Evolutionary conservation across 2,797 vertebrate species (phyloP).

Genomic region (Netta rufina): DNA sequence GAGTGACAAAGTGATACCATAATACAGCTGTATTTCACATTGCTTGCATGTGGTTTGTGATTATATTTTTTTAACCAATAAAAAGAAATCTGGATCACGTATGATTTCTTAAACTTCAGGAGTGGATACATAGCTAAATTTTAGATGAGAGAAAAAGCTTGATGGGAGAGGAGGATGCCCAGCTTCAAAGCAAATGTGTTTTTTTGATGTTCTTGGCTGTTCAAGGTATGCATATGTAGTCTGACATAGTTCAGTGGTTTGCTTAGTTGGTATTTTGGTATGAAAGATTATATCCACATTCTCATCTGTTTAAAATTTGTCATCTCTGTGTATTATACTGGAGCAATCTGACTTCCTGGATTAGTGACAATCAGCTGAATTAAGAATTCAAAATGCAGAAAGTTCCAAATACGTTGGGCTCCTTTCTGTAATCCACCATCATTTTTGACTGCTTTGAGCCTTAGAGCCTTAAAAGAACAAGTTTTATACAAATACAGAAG

Average conservation of each 20-base stretch:
- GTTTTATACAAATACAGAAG: background rate
- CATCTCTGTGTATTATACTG: background rate
- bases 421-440: background rate
- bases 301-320: background rate
- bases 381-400: background rate
- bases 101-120: background rate
- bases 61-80: background rate
- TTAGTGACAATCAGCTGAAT: background rate
- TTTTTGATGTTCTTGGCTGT: conserved; percentile 34
- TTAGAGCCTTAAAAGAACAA: background rate
- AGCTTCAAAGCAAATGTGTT: conserved; percentile 5
- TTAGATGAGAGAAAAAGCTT: background rate
- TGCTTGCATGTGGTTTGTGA: background rate
- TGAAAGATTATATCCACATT: background rate
- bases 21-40: background rate
- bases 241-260: background rate
- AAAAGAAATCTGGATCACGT: background rate
- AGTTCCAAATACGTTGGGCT: background rate
- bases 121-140: background rate
- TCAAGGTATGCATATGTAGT: background rate
- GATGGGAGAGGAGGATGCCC: background rate
- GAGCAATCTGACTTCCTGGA: background rate
- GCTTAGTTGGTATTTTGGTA: background rate
- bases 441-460: background rate
- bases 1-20: background rate